Conservation (phyloP, 2,797 vertebrate species). For the Leptatherina wallacei region DNA sequence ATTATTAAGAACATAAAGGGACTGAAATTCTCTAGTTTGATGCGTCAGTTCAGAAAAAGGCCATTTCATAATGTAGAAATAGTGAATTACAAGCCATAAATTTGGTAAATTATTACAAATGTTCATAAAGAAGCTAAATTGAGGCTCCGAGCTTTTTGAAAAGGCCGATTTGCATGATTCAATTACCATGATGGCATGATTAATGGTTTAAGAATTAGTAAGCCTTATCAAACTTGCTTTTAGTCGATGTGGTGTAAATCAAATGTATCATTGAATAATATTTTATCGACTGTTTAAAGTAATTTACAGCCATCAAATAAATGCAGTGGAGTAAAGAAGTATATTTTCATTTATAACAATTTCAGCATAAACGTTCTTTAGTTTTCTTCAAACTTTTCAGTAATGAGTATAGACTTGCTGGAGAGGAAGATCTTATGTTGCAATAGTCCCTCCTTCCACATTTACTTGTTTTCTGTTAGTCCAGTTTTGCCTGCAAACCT, state of each 20-base stretch:
- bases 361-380: not conserved
- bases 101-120: not conserved
- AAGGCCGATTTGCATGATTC: not conserved
- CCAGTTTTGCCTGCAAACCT: conserved; percentile 3
- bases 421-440: not conserved
- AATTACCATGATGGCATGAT: not conserved
- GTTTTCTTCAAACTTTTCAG: not conserved
- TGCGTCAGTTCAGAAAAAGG: not conserved
- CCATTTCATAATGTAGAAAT: not conserved
- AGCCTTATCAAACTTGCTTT: not conserved
- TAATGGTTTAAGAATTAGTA: not conserved
- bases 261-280: not conserved
- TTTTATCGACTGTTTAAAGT: too few relatives aligned
- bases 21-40: not conserved
- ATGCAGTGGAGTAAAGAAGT: not conserved
- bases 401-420: not conserved
- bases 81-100: not conserved
- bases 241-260: not conserved
- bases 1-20: not conserved
- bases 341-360: not conserved
- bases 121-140: too few relatives aligned
- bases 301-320: not conserved
- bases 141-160: too few relatives aligned
- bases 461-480: conserved; percentile 15
- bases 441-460: not conserved